Evolutionary conservation across 2,113 vertebrate species (phyloP).

Genomic region (Tetraodon nigroviridis): DNA sequence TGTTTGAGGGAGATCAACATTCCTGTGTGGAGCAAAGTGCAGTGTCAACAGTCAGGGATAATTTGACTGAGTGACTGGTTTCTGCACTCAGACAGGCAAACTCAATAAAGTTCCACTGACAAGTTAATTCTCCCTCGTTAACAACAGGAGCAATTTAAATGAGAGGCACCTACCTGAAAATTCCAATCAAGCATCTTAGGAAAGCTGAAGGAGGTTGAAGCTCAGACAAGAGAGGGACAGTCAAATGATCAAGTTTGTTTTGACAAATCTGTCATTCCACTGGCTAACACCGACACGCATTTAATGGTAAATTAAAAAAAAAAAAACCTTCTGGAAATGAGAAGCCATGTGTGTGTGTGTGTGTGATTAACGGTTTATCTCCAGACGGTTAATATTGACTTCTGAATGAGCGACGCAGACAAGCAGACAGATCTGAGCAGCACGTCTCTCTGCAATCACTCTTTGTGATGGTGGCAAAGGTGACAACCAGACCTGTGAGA

Average conservation of each 20-base stretch:
- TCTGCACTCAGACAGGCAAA: conserved; percentile 33
- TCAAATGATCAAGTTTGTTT: no score
- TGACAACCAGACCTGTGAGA: conserved; percentile 31
- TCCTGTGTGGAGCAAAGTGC: conserved; percentile 39
- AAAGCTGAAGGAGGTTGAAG: no score
- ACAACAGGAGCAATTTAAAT: conserved; percentile 19
- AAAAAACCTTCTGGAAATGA: conserved; percentile 4
- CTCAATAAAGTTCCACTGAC: conserved; percentile 30
- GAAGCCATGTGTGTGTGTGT: background rate
- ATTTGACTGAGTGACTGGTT: conserved; percentile 36
- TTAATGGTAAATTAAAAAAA: background rate
- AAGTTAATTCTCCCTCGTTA: conserved; percentile 19
- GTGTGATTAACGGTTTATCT: conserved; percentile 35
- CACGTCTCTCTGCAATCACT: conserved; percentile 63
- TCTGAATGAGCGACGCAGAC: conserved; percentile 24
- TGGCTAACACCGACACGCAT: conserved; percentile 11
- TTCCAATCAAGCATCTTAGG: background rate
- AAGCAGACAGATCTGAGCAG: conserved; percentile 15
- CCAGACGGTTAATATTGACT: conserved; percentile 57
- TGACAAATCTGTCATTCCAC: conserved; percentile 11
- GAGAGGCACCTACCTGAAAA: background rate
- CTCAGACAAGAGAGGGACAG: no score
- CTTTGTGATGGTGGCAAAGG: conserved; percentile 47
- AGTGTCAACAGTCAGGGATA: conserved; percentile 40
- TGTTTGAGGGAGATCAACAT: conserved; percentile 55